A percentile compares a stretch with the other conserved stretches of the same genome.
Conservation (phyloP, 2,113 vertebrate species). For the Mungos mungo region DNA sequence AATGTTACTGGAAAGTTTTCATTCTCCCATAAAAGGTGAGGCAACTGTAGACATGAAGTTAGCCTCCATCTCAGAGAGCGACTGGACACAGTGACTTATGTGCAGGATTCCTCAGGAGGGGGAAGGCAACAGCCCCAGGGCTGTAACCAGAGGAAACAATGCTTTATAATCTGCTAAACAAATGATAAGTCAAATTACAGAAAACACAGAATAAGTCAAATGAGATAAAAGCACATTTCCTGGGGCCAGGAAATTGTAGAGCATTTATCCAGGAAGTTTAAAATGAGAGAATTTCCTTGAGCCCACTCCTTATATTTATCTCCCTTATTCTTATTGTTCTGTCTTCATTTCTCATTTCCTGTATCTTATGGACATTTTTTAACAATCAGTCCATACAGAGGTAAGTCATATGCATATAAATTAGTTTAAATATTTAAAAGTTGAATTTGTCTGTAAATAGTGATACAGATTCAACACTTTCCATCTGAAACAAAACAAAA, state of each 20-base stretch:
- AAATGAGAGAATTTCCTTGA: conserved; percentile 60
- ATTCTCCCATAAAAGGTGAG: conserved; percentile 36
- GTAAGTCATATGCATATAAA: conserved; percentile 1
- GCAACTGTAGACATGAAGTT: conserved; percentile 20
- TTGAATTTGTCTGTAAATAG: conserved; percentile 26
- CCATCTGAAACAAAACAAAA: neutral
- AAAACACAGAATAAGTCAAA: conserved; percentile 65
- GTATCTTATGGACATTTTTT: conserved; percentile 52
- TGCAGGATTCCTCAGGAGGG: conserved; percentile 50
- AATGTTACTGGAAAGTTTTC: conserved; percentile 34
- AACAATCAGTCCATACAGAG: conserved; percentile 40
- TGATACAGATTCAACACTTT: neutral
- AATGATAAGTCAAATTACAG: conserved; percentile 72
- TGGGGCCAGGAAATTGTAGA: conserved; percentile 68
- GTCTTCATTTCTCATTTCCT: conserved; percentile 70
- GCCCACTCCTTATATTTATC: conserved; percentile 53
- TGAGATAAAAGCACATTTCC: conserved; percentile 74
- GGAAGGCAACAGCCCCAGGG: neutral
- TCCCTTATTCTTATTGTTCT: conserved; percentile 56
- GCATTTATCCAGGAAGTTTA: conserved; percentile 59
- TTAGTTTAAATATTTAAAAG: conserved; percentile 52
- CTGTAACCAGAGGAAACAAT: conserved; percentile 52
- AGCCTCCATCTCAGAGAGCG: neutral
- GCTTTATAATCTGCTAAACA: conserved; percentile 67
- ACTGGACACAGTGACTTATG: conserved; percentile 52